Evolutionary conservation across 2,888 invertebrate species (phyloP).

Genomic region (Trileptium ribeirensis): DNA sequence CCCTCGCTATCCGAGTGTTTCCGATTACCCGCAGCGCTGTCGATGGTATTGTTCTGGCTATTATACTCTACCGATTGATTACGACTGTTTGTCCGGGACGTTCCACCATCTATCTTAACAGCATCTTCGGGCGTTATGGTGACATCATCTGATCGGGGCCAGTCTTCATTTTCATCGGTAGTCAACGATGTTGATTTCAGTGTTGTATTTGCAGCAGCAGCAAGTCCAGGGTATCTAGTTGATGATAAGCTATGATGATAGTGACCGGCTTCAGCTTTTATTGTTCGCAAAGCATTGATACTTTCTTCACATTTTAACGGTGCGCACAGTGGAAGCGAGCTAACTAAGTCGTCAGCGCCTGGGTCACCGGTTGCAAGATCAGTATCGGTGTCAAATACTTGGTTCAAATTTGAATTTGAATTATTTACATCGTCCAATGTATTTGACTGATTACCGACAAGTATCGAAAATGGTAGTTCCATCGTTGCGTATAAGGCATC

Average conservation of each 20-base stretch:
- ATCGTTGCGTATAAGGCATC: too few relatives aligned
- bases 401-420: too few relatives aligned
- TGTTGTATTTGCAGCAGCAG: neutral
- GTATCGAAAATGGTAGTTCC: too few relatives aligned
- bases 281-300: conserved; percentile 62
- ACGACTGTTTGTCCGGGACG: neutral
- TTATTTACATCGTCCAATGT: too few relatives aligned
- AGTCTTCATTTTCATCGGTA: neutral
- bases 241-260: too few relatives aligned
- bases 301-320: conserved; percentile 54
- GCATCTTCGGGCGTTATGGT: neutral
- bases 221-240: too few relatives aligned
- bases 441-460: too few relatives aligned
- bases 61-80: neutral
- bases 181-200: neutral
- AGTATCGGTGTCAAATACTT: too few relatives aligned
- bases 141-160: neutral
- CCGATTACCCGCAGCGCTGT: neutral
- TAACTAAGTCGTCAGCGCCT: too few relatives aligned
- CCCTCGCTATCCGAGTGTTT: neutral
- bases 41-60: too few relatives aligned
- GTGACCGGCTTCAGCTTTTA: neutral
- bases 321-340: neutral
- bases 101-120: neutral
- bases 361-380: too few relatives aligned